Evolutionary conservation across 2,797 vertebrate genomes (phyloP).

Genomic region (Rhabdomys pumilio): DNA sequence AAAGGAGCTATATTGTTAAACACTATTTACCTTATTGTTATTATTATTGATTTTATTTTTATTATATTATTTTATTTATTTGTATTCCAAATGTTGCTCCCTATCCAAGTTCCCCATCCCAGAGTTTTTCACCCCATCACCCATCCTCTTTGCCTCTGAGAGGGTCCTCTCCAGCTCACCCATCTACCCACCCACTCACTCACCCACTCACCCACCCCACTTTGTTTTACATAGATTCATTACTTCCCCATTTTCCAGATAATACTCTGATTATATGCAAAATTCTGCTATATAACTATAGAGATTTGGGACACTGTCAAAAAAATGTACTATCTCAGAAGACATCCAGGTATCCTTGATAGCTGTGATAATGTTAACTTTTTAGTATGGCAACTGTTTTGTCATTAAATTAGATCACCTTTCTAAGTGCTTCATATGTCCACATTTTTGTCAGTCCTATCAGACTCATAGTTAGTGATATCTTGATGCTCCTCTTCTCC

Average conservation of each 20-base stretch:
- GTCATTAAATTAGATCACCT: background rate
- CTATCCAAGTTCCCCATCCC: background rate
- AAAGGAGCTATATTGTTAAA: background rate
- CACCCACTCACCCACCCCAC: background rate
- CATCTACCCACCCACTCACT: background rate
- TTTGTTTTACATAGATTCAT: background rate
- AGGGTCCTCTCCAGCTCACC: background rate
- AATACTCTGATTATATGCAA: background rate
- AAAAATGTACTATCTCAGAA: background rate
- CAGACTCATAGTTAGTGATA: background rate
- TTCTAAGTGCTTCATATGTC: background rate
- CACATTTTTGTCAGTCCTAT: background rate
- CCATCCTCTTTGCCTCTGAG: background rate
- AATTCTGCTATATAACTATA: background rate
- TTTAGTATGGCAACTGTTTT: background rate
- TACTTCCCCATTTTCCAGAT: conserved; percentile 7
- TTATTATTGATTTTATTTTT: background rate
- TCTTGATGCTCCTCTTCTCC: background rate
- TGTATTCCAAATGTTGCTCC: background rate
- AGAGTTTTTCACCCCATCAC: background rate
- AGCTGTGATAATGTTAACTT: background rate
- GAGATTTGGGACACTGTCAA: background rate
- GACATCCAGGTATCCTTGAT: background rate
- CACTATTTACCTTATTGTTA: background rate
- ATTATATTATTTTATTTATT: background rate